Conservation (phyloP, 2,113 vertebrate species). For the Eidolon helvum region DNA sequence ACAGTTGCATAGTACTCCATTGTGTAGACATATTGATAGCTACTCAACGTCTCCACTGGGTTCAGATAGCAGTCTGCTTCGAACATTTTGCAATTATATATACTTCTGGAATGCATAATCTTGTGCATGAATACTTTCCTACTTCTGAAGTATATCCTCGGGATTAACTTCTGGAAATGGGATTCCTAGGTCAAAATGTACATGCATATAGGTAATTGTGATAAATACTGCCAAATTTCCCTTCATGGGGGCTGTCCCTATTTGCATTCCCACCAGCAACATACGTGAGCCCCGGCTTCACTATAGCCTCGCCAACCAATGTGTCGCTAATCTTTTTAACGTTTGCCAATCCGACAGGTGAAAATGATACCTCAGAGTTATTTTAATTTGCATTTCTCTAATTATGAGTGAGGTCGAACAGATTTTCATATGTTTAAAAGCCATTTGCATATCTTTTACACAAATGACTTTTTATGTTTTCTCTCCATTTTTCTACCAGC, state of each 20-base stretch:
- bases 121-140: neutral
- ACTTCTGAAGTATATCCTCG: neutral
- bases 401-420: neutral
- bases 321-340: neutral
- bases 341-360: slow-evolving; percentile 10
- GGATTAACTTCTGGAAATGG: neutral
- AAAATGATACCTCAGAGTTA: neutral
- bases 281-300: neutral
- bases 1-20: neutral
- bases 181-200: neutral
- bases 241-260: accelerated
- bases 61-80: neutral
- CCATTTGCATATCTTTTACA: neutral
- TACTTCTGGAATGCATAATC: neutral
- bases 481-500: neutral
- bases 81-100: neutral
- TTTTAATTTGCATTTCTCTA: slow-evolving; percentile 26
- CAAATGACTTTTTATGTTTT: neutral
- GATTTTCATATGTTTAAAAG: neutral
- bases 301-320: neutral
- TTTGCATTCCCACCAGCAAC: neutral
- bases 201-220: neutral
- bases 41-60: neutral
- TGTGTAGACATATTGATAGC: accelerated
- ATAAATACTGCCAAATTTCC: neutral